phyloP scores from a whole-genome alignment of 2,888 invertebrate species.

The Plebejus argus region DNA sequence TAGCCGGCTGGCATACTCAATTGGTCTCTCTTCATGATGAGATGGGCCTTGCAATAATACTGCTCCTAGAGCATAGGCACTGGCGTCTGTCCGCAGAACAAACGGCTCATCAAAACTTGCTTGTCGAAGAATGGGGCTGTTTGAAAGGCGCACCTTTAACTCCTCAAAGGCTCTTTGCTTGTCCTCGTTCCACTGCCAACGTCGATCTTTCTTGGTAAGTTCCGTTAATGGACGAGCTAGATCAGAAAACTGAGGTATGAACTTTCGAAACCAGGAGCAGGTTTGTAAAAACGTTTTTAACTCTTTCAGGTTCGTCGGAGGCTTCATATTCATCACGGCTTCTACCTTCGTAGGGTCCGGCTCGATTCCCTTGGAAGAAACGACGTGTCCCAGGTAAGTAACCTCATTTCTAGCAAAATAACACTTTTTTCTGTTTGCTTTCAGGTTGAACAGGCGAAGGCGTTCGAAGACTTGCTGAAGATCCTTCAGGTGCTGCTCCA shows the following conservation, averaged over 20 bases:
- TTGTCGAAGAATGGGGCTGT: not conserved
- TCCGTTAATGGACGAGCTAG: not conserved
- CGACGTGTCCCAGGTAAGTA: constrained; percentile 42
- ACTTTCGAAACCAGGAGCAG: not conserved
- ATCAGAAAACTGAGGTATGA: not conserved
- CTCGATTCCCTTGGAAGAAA: constrained; percentile 41
- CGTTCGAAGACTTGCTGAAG: too few relatives aligned
- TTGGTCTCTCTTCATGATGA: not conserved
- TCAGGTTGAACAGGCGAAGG: too few relatives aligned
- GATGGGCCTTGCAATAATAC: not conserved
- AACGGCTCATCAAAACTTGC: not conserved
- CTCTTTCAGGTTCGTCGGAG: not conserved
- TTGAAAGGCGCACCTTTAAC: not conserved
- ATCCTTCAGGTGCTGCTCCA: too few relatives aligned
- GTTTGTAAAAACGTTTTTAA: not conserved
- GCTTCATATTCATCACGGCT: not conserved
- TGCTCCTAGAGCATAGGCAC: constrained; percentile 2
- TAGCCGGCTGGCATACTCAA: not conserved
- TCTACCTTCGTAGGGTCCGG: not conserved
- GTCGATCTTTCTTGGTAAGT: not conserved
- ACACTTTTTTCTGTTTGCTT: too few relatives aligned
- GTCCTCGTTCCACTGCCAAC: not conserved
- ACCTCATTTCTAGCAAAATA: too few relatives aligned
- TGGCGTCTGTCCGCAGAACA: constrained; percentile 32
- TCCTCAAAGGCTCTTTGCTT: not conserved